Base-by-base conservation (phyloP, 2,113 vertebrate species). In the Lophius piscatorius region DNA sequence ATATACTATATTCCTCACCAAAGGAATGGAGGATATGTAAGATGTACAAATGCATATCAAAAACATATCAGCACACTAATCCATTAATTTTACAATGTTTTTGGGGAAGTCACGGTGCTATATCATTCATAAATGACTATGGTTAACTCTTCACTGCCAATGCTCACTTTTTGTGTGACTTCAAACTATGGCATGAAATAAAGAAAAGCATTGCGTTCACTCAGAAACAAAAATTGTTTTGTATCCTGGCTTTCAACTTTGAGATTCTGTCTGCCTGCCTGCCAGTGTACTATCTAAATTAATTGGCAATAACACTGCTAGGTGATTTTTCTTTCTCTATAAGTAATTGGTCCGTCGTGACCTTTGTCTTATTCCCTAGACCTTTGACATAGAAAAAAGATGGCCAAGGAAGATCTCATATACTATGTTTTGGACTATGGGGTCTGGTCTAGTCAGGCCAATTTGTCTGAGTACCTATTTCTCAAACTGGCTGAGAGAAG, bases 401-500 rank as follows among this genome's bases (percentile, higher is more conserved):
- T 22, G n/a, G 41, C 14, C 44, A 10, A n/a, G 35, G 40, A 51
- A 42, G 64, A 49, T 18, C 9, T 26, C 9, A 6, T 33, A 23
- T 18, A 13, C 54, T 39, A 28, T 40, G 44, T 59, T 10, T 26
- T 8, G 22, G 48, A 72, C 39, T 29, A 11, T 40, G 45, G 17
- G 44, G 51, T 33, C 56, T 18, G 33, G 33, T 52, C 49, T 34
- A 26, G 57, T 17, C 50, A 1, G 36, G 40, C 63, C 26, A 66
- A 49, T 79, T 74, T 63, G 40, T 74, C 38, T 26, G 22, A 74
- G 59, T 21, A 62, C n/a, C 46, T 52, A 18, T 50, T 72, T 62
- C 48, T 74, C 31, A 61, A 49, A 45, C 49, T 51, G 45, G 38
- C 33, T 38, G 46, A 21, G 38, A 2, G 48, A 63, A 39, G 55